A percentile compares a stretch with the other conserved stretches of the same genome.
Evolutionary conservation across 2,888 invertebrate species (phyloP).

Genomic region (Euphydryas editha): DNA sequence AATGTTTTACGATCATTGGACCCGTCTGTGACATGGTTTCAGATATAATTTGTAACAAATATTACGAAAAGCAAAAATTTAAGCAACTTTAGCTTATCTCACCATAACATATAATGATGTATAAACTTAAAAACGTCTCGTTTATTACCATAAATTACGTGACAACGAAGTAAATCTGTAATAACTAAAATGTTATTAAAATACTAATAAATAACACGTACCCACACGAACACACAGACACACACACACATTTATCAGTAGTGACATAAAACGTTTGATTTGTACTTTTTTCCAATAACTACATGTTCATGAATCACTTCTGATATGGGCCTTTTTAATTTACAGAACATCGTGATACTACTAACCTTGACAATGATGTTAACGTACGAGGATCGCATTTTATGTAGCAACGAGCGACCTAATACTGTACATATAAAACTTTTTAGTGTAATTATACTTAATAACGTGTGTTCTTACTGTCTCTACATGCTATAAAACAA

Average conservation of each 20-base stretch:
- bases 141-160: background rate
- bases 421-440: background rate
- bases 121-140: background rate
- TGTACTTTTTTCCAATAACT: background rate
- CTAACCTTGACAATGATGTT: slow-evolving; percentile 26
- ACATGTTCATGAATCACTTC: background rate
- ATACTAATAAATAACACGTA: background rate
- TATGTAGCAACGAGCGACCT: background rate
- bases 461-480: no score
- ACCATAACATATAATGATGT: background rate
- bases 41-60: background rate
- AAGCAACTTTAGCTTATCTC: background rate
- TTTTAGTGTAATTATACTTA: no score
- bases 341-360: slow-evolving; percentile 20
- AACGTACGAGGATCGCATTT: slow-evolving; percentile 3
- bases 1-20: slow-evolving; percentile 36
- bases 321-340: background rate
- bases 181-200: background rate
- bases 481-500: no score
- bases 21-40: slow-evolving; percentile 26
- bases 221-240: background rate
- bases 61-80: background rate
- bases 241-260: background rate
- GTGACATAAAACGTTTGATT: background rate
- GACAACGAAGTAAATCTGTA: background rate